Percentiles rank a stretch among this genome's conserved stretches.
Evolutionary conservation across 2,888 invertebrate species (phyloP).

Genomic region (Parapristionchus giblindavisi): DNA sequence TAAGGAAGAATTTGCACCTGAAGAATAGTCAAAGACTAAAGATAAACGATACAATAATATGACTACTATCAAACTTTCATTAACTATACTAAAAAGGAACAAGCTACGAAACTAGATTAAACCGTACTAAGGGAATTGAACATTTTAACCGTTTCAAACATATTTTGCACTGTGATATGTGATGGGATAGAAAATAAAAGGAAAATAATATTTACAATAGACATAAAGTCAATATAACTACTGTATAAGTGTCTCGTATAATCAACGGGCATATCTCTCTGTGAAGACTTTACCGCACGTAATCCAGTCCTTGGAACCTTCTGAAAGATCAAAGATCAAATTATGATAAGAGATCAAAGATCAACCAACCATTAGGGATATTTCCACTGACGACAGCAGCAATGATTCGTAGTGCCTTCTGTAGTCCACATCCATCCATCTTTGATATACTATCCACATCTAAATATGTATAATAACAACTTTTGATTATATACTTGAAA

Average conservation of each 20-base stretch:
- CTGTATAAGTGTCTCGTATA: neutral
- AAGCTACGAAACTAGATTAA: too few relatives aligned
- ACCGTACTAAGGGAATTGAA: too few relatives aligned
- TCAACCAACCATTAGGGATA: neutral
- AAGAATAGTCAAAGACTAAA: too few relatives aligned
- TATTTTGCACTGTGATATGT: neutral
- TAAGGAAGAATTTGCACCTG: too few relatives aligned
- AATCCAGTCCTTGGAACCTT: constrained; percentile 6
- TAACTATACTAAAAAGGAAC: too few relatives aligned
- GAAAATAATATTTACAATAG: neutral
- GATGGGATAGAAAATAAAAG: neutral
- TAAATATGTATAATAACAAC: too few relatives aligned
- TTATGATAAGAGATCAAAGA: neutral
- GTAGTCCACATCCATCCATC: constrained; percentile 1
- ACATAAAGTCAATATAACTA: neutral
- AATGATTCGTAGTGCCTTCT: neutral
- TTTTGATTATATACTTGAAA: too few relatives aligned
- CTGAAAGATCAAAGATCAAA: neutral
- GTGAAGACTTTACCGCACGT: constrained; percentile 5
- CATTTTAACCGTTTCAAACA: neutral
- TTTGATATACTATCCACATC: neutral
- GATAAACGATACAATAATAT: too few relatives aligned
- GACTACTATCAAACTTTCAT: too few relatives aligned
- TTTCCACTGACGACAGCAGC: constrained; percentile 21
- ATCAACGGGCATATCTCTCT: constrained; percentile 8